phyloP scores from a whole-genome alignment of 1,140 invertebrate species.

The Archivesica marissinica region DNA sequence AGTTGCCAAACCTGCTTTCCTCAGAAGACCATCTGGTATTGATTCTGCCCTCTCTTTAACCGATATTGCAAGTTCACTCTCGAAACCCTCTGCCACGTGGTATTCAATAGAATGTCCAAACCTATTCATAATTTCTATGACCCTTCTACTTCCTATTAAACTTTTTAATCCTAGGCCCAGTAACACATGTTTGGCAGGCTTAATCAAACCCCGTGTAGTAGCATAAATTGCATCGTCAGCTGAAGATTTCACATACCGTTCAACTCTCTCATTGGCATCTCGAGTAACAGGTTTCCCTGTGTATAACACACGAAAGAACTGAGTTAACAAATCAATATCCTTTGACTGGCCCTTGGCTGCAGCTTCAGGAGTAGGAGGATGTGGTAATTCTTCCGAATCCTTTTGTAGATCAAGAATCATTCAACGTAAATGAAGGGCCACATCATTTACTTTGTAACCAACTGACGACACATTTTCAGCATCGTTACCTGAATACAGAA shows the following conservation, averaged over 20 bases:
- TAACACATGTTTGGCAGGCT: conserved; percentile 39
- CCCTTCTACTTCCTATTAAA: conserved; percentile 53
- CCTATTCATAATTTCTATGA: conserved; percentile 46
- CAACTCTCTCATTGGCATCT: not conserved
- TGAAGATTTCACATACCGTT: not conserved
- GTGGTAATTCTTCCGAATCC: too few species aligned
- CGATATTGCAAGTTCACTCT: conserved; percentile 24
- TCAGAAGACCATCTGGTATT: conserved; percentile 72
- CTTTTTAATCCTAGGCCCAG: conserved; percentile 41
- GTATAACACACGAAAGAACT: not conserved
- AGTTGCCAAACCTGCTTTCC: conserved; percentile 71
- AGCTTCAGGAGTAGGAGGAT: too few species aligned
- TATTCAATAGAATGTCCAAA: conserved; percentile 43
- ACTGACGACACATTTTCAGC: too few species aligned
- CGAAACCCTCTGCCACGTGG: conserved; percentile 31
- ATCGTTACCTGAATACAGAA: too few species aligned
- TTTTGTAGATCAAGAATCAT: too few species aligned
- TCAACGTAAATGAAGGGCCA: too few species aligned
- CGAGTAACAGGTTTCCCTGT: not conserved
- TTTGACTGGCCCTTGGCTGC: too few species aligned
- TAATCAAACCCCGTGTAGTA: not conserved
- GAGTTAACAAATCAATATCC: too few species aligned
- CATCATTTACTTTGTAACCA: too few species aligned
- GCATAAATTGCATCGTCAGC: conserved; percentile 10
- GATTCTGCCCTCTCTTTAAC: not conserved